These are phyloP conservation scores for Oryzias dopingdopingensis DNA, from an alignment of 2,797 vertebrate species.

Conservation along the genomic window DNA sequence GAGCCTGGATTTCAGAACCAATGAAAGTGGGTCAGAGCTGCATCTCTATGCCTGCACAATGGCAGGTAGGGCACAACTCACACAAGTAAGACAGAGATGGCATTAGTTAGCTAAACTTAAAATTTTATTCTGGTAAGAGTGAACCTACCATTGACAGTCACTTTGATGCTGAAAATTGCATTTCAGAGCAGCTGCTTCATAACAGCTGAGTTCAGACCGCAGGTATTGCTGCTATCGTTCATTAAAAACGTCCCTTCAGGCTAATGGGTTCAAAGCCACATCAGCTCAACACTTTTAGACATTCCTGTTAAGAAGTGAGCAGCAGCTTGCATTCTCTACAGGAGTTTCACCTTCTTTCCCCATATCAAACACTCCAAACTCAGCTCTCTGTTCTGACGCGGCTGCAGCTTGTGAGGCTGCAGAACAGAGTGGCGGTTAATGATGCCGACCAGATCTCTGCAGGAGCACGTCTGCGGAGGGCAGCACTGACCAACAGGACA, in stretches of 20 bases:
- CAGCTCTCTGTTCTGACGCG: constrained; percentile 36
- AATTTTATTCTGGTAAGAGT: constrained; percentile 36
- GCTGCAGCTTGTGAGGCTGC: constrained; percentile 29
- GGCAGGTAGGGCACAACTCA: constrained; percentile 30
- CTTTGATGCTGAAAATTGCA: constrained; percentile 61
- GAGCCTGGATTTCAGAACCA: constrained; percentile 41
- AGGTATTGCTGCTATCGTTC: constrained; percentile 52
- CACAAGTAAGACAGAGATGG: constrained; percentile 26
- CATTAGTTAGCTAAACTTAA: constrained; percentile 46
- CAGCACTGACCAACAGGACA: constrained; percentile 35
- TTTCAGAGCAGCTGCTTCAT: constrained; percentile 44
- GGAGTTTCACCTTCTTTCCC: constrained; percentile 30
- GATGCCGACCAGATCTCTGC: constrained; percentile 47
- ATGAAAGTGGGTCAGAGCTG: constrained; percentile 67
- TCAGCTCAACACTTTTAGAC: constrained; percentile 50
- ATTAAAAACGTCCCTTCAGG: constrained; percentile 38
- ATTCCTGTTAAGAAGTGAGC: constrained; percentile 13
- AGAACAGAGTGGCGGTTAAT: constrained; percentile 36
- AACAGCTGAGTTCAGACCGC: constrained; percentile 34
- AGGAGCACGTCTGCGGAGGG: constrained; percentile 20
- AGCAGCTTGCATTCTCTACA: constrained; percentile 32
- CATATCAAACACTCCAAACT: constrained; percentile 53
- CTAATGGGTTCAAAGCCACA: constrained; percentile 68
- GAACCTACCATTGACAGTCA: constrained; percentile 40
- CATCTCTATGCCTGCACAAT: constrained; percentile 31